Evolutionary conservation across 2,888 invertebrate genomes (phyloP), one percentile per base, ranked within the genome.

Genomic region (Oligia latruncula): DNA sequence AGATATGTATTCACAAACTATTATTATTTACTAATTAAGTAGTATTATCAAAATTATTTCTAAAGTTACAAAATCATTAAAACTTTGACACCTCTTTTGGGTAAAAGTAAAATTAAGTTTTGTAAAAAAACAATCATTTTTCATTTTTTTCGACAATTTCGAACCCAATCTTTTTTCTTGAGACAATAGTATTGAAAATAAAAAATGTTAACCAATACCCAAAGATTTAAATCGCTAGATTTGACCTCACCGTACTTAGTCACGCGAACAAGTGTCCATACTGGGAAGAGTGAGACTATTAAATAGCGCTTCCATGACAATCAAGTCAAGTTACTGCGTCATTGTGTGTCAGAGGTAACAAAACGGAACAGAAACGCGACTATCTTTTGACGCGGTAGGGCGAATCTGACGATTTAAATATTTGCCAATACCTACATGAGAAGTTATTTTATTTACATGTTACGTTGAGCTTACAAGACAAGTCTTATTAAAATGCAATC

Each of bases 1-100:
- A 89, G 95, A 95, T 95, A 95, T 95, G 95, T 95, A 93, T 95
- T 93, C 94, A 94, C 94, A 94, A 91, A 83, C 83, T 89, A 88
- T 80, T 81, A 67, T 82, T 83, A 71, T 83, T 88, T 87, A 74
- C 83, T 88, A 81, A 79, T 68, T 85, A 82, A 64, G 81, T 85
- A 72, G 84, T 91, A 88, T 85, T 93, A 93, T 90, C 90, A 92
- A 93, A 92, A 89, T 87, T 92, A 92, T 84, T 84, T 76, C 46
- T 88, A 81, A 82, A 83, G 67, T 83, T 83, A 87, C 29, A 82
- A 86, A 88, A 80, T 82, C 64, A 81, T 72, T 77, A 20, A 74
- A 71, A 46, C 23, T 29, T 66, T 13, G 60, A 84, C 65, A 71
- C 20, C 46, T 71, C 52, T 71, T 74, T 58, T 29, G 17, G 8